Percentiles rank a stretch among this genome's conserved stretches.
Evolutionary conservation across 2,113 vertebrate species (phyloP).

Genomic region (Plecturocebus donacophilus): DNA sequence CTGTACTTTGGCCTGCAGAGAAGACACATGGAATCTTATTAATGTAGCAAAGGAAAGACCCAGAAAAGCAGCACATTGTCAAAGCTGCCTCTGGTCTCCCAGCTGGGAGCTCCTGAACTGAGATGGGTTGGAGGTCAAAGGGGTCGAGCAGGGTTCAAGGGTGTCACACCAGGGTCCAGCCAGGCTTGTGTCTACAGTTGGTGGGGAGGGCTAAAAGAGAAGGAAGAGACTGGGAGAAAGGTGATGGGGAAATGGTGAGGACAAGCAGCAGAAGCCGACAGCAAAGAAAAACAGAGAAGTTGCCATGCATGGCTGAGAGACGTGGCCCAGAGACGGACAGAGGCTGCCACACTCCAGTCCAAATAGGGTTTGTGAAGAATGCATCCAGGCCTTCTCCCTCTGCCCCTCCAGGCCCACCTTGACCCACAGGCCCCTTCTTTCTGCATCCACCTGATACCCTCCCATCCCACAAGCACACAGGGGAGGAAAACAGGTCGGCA

Average conservation of each 20-base stretch:
- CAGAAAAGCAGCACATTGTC: not conserved
- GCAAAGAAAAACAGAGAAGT: not conserved
- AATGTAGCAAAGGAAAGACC: not conserved
- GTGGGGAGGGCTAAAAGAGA: not conserved
- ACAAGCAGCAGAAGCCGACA: not conserved
- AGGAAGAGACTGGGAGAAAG: not conserved
- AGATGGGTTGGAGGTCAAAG: not conserved
- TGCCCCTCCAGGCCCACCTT: too few species aligned
- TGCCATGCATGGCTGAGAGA: not conserved
- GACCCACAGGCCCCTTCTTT: not conserved
- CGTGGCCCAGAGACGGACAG: not conserved
- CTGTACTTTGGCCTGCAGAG: not conserved
- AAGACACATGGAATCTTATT: not conserved
- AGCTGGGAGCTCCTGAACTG: not conserved
- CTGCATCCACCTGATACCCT: not conserved
- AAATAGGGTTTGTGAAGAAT: not conserved
- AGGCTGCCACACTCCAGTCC: not conserved
- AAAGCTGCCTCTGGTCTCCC: not conserved
- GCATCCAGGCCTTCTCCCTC: too few species aligned
- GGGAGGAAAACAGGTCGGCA: not conserved
- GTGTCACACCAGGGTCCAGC: not conserved
- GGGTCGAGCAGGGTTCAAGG: too few species aligned
- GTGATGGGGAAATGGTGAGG: too few species aligned
- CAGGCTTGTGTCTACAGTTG: not conserved
- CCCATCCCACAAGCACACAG: not conserved